Base-by-base conservation (phyloP, 2,888 invertebrate species). In the Papilio gigon region DNA sequence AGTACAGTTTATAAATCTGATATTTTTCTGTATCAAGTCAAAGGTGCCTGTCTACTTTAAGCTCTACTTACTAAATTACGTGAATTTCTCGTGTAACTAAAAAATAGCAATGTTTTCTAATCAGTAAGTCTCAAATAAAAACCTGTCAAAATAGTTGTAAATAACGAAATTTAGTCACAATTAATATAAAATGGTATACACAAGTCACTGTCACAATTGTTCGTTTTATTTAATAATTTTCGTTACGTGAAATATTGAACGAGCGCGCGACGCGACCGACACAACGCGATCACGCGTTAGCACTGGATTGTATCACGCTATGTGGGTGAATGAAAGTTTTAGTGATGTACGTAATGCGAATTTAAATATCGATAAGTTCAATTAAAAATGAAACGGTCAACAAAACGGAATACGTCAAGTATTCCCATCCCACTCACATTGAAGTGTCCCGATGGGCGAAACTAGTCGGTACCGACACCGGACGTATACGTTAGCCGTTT, bases 271-370 rank as follows among this genome's bases (percentile, higher is more conserved):
- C 59, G 17, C 68, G 59, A 12, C 27, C 44, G 30, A 9, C 20
- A 12, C 30, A n/a, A 40, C 63, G 59, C 59, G 50, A 44, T 68
- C 59, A 50, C 64, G 68, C 68, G 64, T 37, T 37, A 12, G 27
- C n/a, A 68, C 68, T 68, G 68, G 35, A 53, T 27, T 20, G 17
- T 20, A 42, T 12, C 37, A 47, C 14, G 37, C 64, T 47, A 68
- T 59, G 59, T 59, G 40, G 68, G 68, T 64, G 68, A 68, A 68
- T 68, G 68, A 68, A 68, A 68, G 68, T 68, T 14, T 37, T 68
- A 68, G 68, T 33, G 68, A 64, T 20, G 64, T 47, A 22, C 37
- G 33, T 25, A 44, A 33, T 37, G 27, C 9, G 14, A 44, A n/a
- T 12, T 14, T 37, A 17, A 2, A 17, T 60, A 53, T 67, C 66